Base-by-base conservation (phyloP, 2,113 vertebrate genomes). In the Catagonus wagneri region DNA sequence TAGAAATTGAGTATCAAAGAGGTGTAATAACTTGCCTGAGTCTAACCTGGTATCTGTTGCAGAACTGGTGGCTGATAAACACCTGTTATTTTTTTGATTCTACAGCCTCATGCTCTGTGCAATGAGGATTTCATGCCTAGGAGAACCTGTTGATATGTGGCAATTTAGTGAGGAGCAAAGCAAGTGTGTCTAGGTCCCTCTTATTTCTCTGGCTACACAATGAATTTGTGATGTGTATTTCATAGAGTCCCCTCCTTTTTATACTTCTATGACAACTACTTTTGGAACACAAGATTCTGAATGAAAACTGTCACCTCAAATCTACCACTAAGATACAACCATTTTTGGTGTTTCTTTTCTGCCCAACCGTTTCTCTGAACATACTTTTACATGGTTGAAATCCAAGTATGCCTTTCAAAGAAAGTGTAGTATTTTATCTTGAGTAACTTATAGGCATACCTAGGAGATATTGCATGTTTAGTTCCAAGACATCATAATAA, bases 251-350 rank as follows among this genome's bases (percentile, higher is more conserved):
- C 10, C 15, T 69, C 27, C 14, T 27, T 93, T 20, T 71, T 13
- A 69, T 8, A 1, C 12, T 72, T 79, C 72, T 52, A 34, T 86
- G 44, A 68, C n/a, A 75, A 36, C 29, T 32, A 25, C 8, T 90
- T 94, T 60, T 90, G 44, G 87, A 95, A 68, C 78, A 54, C 8
- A 78, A 56, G 27, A 19, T 75, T 9, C n/a, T 54, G 61, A 58
- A 52, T 78, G 68, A 65, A 75, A 90, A 52, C 19, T 36, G 9
- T 58, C 54, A 76, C 17, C 20, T 23, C 6, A 52, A 4, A 39
- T 78, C 83, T 90, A 58, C 2, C 16, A 65, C 22, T 7, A 4
- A 71, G 89, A 69, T 13, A 80, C 17, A 86, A 44, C 1, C 52
- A 9, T 78, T 34, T 60, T 61, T 20, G 69, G 1, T 58, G 3